phyloP scores from a whole-genome alignment of 2,888 invertebrate species.

The Neoaliturus tenellus region DNA sequence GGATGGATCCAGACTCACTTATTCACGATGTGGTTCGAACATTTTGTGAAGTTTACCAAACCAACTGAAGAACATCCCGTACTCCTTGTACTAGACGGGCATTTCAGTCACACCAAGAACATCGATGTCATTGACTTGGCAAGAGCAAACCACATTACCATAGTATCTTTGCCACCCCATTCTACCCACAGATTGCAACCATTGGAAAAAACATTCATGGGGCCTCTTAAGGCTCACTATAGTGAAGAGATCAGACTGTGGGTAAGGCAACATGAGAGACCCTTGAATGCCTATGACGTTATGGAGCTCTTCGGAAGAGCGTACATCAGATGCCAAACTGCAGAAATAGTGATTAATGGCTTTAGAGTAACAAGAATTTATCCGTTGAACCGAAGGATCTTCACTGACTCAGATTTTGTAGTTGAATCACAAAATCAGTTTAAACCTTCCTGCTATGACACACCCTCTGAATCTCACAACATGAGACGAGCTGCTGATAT shows the following conservation, averaged over 20 bases:
- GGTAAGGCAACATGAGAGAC: constrained; percentile 64
- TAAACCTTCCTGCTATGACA: constrained; percentile 11
- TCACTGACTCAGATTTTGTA: constrained; percentile 38
- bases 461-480: too few species aligned
- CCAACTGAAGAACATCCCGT: constrained; percentile 64
- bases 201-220: constrained; percentile 57
- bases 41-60: constrained; percentile 66
- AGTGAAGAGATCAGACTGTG: constrained; percentile 67
- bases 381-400: constrained; percentile 58
- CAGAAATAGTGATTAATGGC: constrained; percentile 62
- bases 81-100: constrained; percentile 63
- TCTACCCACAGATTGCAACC: constrained; percentile 57
- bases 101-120: constrained; percentile 60
- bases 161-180: constrained; percentile 58
- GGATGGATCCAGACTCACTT: constrained; percentile 69
- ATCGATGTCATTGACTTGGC: constrained; percentile 57
- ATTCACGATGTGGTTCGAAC: constrained; percentile 69
- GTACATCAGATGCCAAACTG: constrained; percentile 66
- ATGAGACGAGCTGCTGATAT: too few species aligned
- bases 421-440: constrained; percentile 18
- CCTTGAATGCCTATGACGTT: constrained; percentile 63
- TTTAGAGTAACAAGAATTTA: constrained; percentile 65
- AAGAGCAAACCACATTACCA: constrained; percentile 52
- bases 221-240: constrained; percentile 54
- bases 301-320: constrained; percentile 64